Evolutionary conservation across 2,888 invertebrate genomes (phyloP).

Genomic region (Macrophya annulata): DNA sequence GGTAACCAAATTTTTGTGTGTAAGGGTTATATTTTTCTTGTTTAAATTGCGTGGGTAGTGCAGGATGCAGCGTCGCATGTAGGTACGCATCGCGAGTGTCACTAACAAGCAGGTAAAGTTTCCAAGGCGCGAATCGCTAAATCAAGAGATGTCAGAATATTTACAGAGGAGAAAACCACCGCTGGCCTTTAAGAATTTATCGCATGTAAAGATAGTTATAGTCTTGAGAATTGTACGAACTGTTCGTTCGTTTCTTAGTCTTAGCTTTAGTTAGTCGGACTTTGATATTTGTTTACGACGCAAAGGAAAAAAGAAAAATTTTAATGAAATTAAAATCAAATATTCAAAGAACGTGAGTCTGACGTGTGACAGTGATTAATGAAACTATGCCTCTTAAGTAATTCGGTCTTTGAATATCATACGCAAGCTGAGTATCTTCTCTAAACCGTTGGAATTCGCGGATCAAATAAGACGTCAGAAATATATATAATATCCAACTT

Average conservation of each 20-base stretch:
- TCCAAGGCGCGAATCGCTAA: constrained; percentile 64
- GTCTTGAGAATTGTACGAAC: constrained; percentile 11
- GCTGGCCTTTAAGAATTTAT: constrained; percentile 64
- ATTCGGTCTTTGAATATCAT: constrained; percentile 7
- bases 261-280: constrained; percentile 3
- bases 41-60: constrained; percentile 37
- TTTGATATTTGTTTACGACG: constrained; percentile 25
- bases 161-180: constrained; percentile 65
- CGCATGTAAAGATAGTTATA: constrained; percentile 54
- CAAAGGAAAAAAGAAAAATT: background rate
- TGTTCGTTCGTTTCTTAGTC: background rate
- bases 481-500: background rate
- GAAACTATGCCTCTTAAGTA: constrained; percentile 10
- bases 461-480: constrained; percentile 7
- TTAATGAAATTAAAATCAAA: constrained; percentile 27
- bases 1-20: constrained; percentile 19
- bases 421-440: background rate
- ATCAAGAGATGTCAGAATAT: constrained; percentile 66
- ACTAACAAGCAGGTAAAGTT: constrained; percentile 62
- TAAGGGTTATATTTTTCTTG: constrained; percentile 18
- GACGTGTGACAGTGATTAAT: constrained; percentile 41
- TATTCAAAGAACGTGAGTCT: background rate
- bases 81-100: constrained; percentile 56
- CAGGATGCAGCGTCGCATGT: background rate
- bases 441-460: constrained; percentile 29